A percentile compares a stretch with the other conserved stretches of the same genome.
phyloP scores from a whole-genome alignment of 2,888 invertebrate species.

The Brenthis ino region DNA sequence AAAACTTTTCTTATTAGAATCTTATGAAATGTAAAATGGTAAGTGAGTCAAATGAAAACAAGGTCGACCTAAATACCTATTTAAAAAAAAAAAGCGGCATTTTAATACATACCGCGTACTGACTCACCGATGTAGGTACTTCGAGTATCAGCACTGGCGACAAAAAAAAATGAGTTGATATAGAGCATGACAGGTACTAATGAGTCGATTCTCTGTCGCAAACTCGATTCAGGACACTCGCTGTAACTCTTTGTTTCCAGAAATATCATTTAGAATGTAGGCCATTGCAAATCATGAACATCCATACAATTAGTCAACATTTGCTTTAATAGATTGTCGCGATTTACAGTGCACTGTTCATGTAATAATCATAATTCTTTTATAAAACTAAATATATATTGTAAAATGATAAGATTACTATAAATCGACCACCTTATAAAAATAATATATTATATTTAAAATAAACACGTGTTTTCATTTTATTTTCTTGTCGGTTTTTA shows the following conservation, averaged over 20 bases:
- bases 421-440: background rate
- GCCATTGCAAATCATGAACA: conserved; percentile 45
- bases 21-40: background rate
- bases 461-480: background rate
- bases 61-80: background rate
- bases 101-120: background rate
- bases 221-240: conserved; percentile 50
- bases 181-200: conserved; percentile 66
- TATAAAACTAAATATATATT: background rate
- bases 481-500: background rate
- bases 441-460: background rate
- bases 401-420: background rate
- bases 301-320: conserved; percentile 31
- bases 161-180: conserved; percentile 53
- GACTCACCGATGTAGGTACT: conserved; percentile 28
- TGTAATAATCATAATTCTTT: background rate
- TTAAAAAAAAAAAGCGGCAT: background rate
- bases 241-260: conserved; percentile 50
- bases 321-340: conserved; percentile 8
- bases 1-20: background rate
- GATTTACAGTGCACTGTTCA: background rate
- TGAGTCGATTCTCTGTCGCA: conserved; percentile 49
- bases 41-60: background rate
- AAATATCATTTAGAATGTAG: conserved; percentile 53
- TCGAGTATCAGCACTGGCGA: background rate